These are phyloP conservation scores for Conistra vaccinii DNA, from an alignment of 2,888 invertebrate species.

Conservation along the genomic window DNA sequence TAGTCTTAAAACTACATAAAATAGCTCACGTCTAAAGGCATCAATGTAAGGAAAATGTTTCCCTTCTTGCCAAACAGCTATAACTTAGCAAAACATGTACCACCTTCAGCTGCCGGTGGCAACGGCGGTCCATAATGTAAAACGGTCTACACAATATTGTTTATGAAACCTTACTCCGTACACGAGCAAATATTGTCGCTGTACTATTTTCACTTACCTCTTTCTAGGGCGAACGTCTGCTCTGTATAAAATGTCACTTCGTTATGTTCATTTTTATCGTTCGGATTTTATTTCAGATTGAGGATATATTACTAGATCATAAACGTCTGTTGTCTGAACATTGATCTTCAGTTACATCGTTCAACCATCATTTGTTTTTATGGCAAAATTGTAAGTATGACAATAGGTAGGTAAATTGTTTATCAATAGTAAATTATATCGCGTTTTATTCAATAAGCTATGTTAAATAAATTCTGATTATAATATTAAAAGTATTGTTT, in stretches of 20 bases:
- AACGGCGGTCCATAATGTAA: slow-evolving; percentile 50
- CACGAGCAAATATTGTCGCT: slow-evolving; percentile 50
- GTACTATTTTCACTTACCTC: slow-evolving; percentile 59
- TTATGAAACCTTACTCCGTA: slow-evolving; percentile 53
- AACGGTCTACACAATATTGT: slow-evolving; percentile 58
- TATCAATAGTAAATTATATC: no score
- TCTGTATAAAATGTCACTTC: slow-evolving; percentile 48
- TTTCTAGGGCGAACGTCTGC: slow-evolving; percentile 38
- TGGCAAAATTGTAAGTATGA: no score
- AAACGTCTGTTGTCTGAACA: slow-evolving; percentile 15
- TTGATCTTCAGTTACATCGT: slow-evolving; percentile 11
- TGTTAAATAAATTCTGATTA: no score
- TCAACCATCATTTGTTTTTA: no score
- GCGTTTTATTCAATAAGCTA: no score
- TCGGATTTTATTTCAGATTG: slow-evolving; percentile 28
- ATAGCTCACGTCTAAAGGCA: slow-evolving; percentile 13
- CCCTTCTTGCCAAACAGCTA: slow-evolving; percentile 20
- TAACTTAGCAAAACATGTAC: slow-evolving; percentile 36
- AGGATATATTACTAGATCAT: slow-evolving; percentile 27
- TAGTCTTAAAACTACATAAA: slow-evolving; percentile 44
- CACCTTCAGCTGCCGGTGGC: slow-evolving; percentile 21
- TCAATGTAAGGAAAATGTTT: slow-evolving; percentile 34
- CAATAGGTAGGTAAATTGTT: no score
- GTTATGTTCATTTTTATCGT: slow-evolving; percentile 29
- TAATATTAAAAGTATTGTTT: no score